These are phyloP conservation scores for Protodeltote pygarga DNA, from an alignment of 2,888 invertebrate genomes.

Conservation along the genomic window DNA sequence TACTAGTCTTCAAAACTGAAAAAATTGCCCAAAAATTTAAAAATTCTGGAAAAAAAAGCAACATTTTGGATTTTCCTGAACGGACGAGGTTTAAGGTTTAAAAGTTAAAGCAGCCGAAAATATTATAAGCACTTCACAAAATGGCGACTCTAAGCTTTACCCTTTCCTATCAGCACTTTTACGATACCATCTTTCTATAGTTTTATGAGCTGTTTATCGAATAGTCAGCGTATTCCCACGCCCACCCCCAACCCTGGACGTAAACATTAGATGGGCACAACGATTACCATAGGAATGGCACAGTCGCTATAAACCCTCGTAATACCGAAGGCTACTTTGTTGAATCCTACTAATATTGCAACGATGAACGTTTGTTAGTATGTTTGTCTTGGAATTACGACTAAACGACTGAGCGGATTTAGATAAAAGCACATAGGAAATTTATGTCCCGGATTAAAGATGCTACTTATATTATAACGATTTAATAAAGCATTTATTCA, in stretches of 20 bases:
- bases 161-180: conserved; percentile 8
- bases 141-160: conserved; percentile 7
- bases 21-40: too few relatives aligned
- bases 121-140: neutral
- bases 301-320: neutral
- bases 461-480: too few relatives aligned
- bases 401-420: too few relatives aligned
- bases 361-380: too few relatives aligned
- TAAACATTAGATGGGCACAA: conserved; percentile 18
- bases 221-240: conserved; percentile 17
- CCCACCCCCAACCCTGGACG: conserved; percentile 7
- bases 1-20: too few relatives aligned
- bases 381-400: too few relatives aligned
- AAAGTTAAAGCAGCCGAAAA: neutral
- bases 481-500: too few relatives aligned
- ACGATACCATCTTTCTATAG: conserved; percentile 14
- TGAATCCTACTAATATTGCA: too few relatives aligned
- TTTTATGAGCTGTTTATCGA: conserved; percentile 23
- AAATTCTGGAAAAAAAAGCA: neutral
- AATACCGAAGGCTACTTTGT: conserved; percentile 4
- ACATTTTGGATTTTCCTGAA: too few relatives aligned
- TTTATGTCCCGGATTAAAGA: too few relatives aligned
- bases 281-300: conserved; percentile 41
- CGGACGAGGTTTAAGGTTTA: too few relatives aligned
- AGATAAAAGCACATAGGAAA: too few relatives aligned